Percentiles rank a stretch among this genome's conserved stretches.
These are phyloP conservation scores for Clinocottus analis DNA, from an alignment of 2,113 vertebrate genomes.

Conservation along the genomic window DNA sequence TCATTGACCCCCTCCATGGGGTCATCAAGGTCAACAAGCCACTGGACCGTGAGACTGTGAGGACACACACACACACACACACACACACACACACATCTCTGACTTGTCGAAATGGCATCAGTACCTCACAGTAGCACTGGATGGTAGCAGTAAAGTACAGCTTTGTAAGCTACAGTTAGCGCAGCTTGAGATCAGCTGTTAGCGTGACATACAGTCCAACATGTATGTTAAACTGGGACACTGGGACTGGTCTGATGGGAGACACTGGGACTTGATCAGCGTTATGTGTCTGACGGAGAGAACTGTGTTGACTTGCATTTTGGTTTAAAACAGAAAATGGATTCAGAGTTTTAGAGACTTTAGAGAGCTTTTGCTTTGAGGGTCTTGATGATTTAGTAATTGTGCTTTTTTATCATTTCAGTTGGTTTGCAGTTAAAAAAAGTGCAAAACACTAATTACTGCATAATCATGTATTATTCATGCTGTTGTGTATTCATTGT, in stretches of 20 bases:
- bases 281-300: too few species aligned
- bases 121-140: neutral
- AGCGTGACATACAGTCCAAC: neutral
- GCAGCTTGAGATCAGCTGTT: neutral
- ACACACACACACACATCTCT: neutral
- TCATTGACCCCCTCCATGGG: constrained; percentile 89
- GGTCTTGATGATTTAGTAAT: neutral
- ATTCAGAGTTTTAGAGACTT: too few species aligned
- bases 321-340: too few species aligned
- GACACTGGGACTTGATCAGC: too few species aligned
- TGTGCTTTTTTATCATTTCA: neutral
- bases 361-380: neutral
- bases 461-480: neutral
- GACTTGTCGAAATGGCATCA: neutral
- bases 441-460: neutral
- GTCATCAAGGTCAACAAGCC: constrained; percentile 95
- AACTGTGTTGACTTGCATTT: too few species aligned
- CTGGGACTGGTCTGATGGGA: too few species aligned
- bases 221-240: neutral
- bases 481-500: neutral
- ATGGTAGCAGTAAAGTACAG: too few species aligned
- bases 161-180: neutral
- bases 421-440: too few species aligned
- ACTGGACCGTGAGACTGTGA: constrained; percentile 95
- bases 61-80: constrained; percentile 47